phyloP scores from a whole-genome alignment of 2,888 invertebrate species.

The Plebejus melissa region DNA sequence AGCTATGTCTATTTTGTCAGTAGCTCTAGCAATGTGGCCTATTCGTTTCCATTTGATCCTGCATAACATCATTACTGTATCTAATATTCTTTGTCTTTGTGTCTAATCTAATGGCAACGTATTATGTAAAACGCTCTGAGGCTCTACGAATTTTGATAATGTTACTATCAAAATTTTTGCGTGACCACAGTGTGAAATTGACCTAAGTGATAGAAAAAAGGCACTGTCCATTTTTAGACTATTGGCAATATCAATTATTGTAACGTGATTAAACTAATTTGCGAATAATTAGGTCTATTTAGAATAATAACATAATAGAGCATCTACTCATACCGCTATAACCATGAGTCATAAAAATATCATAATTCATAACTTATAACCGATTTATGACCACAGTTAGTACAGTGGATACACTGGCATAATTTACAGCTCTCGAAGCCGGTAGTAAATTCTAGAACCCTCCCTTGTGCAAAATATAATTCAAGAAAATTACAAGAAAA shows the following conservation, averaged over 20 bases:
- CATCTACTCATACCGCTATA: neutral
- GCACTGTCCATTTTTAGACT: neutral
- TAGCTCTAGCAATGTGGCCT: neutral
- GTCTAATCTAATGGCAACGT: too few species aligned
- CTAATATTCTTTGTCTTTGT: too few species aligned
- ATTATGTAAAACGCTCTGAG: too few species aligned
- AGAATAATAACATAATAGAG: neutral
- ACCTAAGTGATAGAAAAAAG: neutral
- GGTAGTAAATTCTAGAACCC: conserved; percentile 11
- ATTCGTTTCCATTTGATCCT: too few species aligned
- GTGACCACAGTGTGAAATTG: neutral
- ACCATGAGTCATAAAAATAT: conserved; percentile 18
- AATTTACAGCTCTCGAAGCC: conserved; percentile 9
- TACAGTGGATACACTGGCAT: conserved; percentile 13
- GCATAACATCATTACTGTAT: too few species aligned
- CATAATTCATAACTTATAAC: conserved; percentile 20
- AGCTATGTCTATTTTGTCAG: neutral
- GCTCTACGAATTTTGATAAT: too few species aligned
- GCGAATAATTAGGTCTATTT: neutral
- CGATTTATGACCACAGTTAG: conserved; percentile 19
- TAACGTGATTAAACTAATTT: neutral
- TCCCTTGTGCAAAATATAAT: conserved; percentile 5
- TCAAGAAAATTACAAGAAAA: neutral
- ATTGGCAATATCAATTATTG: neutral
- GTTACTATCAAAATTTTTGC: neutral